phyloP scores from a whole-genome alignment of 2,797 vertebrate species.

The Sardinella longiceps region DNA sequence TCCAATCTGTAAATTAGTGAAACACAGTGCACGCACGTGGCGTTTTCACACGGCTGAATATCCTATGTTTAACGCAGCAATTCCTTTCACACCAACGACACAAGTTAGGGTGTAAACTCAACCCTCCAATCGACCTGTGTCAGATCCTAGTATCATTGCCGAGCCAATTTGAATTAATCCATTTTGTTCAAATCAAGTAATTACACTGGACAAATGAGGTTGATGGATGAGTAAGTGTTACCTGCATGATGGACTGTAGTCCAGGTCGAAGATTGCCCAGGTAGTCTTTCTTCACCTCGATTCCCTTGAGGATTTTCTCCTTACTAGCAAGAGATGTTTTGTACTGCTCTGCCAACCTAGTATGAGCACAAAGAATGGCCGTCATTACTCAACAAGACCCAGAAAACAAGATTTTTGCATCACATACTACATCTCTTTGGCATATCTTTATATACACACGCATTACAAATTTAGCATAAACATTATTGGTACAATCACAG shows the following conservation, averaged over 20 bases:
- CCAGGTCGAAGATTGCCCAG: conserved; percentile 94
- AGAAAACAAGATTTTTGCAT: neutral
- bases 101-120: no score
- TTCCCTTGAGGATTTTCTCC: conserved; percentile 96
- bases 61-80: no score
- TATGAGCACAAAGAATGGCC: neutral
- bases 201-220: neutral
- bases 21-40: no score
- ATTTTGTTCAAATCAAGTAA: neutral
- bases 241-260: conserved; percentile 98
- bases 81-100: no score
- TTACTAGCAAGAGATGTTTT: conserved; percentile 88
- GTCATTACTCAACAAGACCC: no score
- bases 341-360: conserved; percentile 93
- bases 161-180: neutral
- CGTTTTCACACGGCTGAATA: no score
- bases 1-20: no score
- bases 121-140: no score
- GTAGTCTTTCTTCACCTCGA: conserved; percentile 97
- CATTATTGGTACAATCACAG: neutral
- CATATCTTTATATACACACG: neutral
- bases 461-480: no score
- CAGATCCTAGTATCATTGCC: no score
- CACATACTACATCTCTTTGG: neutral
- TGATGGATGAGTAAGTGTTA: conserved; percentile 49